Base-by-base conservation (phyloP, 2,797 vertebrate species). In the Adelosebastes latens region DNA sequence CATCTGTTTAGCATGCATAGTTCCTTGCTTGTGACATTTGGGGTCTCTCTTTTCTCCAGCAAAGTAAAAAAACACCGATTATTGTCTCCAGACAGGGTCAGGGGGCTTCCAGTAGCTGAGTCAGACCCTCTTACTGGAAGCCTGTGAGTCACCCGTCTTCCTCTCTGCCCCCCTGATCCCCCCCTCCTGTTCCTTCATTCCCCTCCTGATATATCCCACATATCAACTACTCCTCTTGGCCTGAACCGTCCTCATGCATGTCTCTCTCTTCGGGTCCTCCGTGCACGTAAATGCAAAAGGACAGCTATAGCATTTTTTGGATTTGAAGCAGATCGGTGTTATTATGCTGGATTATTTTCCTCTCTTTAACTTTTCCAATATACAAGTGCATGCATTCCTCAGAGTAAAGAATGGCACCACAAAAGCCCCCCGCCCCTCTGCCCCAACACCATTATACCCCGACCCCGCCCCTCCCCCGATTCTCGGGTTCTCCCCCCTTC, bases 121-220 rank as follows among this genome's bases (percentile, higher is more conserved):
- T 94, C 93, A 94, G 83, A 84, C 75, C 74, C 68, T 73, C 81
- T 96, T 95, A 94, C 95, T 95, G 95, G 94, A 95, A 96, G 91
- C 86, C 79, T 3, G 78, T 95, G 95, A 95, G 87, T 96, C 94
- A 95, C 88, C 66, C 70, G 64, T 88, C 88, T 77, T 69, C 90
- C 70, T 72, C 60, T 61, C 62, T 82, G 64, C 36, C 58, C 20
- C 56, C 8, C 18, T 9, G 24, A 34, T 76, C 66, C 52, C 24
- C 53, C 58, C 70, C 29, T 46, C 29, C 13, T 13, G 71, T 25
- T 76, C 56, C 13, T 32, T 27, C 22, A 9, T 77, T 20, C 81
- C 61, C 16, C 42, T 34, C 68, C 34, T 58, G 24, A 68, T 84
- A 53, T 66, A 75, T 55, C 60, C 46, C 46, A 42, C 68, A 67